Percentiles rank a stretch among this genome's conserved stretches.
Conservation (phyloP, 23 tunicate species). For the Corella eumyota region DNA sequence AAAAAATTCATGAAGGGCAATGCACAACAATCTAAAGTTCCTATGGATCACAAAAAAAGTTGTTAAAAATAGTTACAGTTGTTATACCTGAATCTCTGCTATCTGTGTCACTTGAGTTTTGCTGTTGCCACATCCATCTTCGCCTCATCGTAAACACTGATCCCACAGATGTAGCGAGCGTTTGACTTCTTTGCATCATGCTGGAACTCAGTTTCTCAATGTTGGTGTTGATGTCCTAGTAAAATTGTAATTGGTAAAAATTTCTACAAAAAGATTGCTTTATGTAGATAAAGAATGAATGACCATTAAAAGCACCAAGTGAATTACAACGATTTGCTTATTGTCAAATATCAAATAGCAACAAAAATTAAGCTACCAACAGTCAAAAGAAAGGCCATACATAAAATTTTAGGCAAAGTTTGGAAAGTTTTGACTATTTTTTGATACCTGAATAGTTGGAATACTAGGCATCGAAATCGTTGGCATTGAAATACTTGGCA, state of each 20-base stretch:
- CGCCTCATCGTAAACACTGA: constrained; percentile 77
- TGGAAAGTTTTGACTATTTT: too few relatives aligned
- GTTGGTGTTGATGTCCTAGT: constrained; percentile 80
- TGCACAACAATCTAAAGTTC: background rate
- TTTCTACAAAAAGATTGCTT: background rate
- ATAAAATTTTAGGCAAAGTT: too few relatives aligned
- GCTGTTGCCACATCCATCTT: constrained; percentile 44
- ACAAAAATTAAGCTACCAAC: too few relatives aligned
- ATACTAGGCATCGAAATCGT: constrained; percentile 66
- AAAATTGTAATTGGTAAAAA: background rate
- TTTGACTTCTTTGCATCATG: constrained; percentile 62
- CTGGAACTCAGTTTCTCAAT: constrained; percentile 70
- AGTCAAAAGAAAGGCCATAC: too few relatives aligned
- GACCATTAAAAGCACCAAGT: too few relatives aligned
- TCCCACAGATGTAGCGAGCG: constrained; percentile 78
- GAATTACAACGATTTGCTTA: too few relatives aligned
- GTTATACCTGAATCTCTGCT: constrained; percentile 35
- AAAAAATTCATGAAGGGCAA: background rate
- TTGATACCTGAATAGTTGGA: constrained; percentile 63
- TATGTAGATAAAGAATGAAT: too few relatives aligned
- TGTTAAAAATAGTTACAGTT: background rate
- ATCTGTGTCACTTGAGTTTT: constrained; percentile 34
- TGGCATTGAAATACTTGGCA: constrained; percentile 64
- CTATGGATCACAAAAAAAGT: background rate
- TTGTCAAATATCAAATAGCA: too few relatives aligned